Evolutionary conservation across 2,888 invertebrate genomes (phyloP), one percentile per base, ranked within the genome.

Genomic region (Dichetophora obliterata): DNA sequence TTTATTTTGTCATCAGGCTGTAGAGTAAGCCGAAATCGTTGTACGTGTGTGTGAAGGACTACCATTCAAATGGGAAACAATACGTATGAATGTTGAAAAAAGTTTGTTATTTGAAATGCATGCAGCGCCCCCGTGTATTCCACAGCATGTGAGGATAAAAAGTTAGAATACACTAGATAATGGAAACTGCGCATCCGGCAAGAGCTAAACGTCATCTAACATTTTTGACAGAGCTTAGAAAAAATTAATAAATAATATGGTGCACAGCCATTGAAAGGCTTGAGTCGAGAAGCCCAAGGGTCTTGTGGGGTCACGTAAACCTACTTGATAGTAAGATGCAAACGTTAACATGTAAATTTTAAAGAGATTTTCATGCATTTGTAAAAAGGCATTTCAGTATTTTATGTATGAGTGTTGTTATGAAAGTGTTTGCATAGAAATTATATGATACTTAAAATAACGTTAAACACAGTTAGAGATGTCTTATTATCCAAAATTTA

Each of bases 211-310:
- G 63, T 5, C 63, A 63, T 63, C 34, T 63, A 34, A 63, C 63
- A 43, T 66, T 66, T 66, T 66, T 66, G 43, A 43, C 19, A 22
- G 24, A 48, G 43, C 66, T 48, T 43, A 66, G 66, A 43, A 66
- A 66, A 27, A 66, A 66, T 66, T 66, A 66, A 66, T 37, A 66
- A 66, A 37, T 43, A 66, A 66, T 37, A 22, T 9, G 27, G 31
- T 37, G 66, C 43, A 37, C 37, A 19, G 22, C 48, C 31, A 9
- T 14, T 68, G 4, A 50, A 68, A 43, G 43, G 43, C 43, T 43
- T 43, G 43, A 43, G 43, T 43, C 14, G 43, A 43, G 43, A 43
- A 14, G 43, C 43, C 14, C 43, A 2, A 43, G 43, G 43, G 43
- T 43, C 14, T 43, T 11, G 11, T 1, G 11, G 43, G 43, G 11